Base-by-base conservation (phyloP, 2,888 invertebrate genomes). In the Rhimphoctona megacephalus region DNA sequence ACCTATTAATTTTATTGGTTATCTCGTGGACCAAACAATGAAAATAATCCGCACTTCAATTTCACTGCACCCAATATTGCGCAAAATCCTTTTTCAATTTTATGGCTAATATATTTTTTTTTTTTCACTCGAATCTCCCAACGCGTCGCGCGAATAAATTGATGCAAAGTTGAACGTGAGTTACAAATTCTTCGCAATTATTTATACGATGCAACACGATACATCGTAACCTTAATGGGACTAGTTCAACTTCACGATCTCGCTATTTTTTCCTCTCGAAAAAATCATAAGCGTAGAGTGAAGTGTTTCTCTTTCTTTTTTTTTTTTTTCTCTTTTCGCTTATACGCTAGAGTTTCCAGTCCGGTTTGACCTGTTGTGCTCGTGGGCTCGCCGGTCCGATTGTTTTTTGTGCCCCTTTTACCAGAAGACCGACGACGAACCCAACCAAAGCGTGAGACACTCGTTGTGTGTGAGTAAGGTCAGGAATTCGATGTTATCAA, bases 401-500 rank as follows among this genome's bases (percentile, higher is more conserved):
- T 84, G 78, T 84, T 86, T 84, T 86, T 86, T 86, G 81, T 86
- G 46, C 67, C 84, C 81, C 79, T 66, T 77, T 81, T 73, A 61
- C 81, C 66, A 73, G 83, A 83, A 86, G 39, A 78, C 43, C 52
- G 61, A 36, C 73, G 69, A 64, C 81, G 39, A 61, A 36, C 36
- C 52, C 73, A 43, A 61, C 73, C 61, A 30, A 73, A 69, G 81
- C 67, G 57, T 74, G 49, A 70, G 79, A 43, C 54, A 54, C 73
- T 73, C 70, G 52, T 69, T 74, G 69, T 67, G 83, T 78, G 81
- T 81, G 78, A 61, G 86, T 82, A 86, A 86, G 86, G 86, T 86
- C 86, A 86, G 86, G 86, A 86, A 86, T 84, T 76, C 81, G 81
- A 86, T 84, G 84, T 84, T 86, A 86, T 84, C 86, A 82, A 86